Base-by-base conservation (phyloP, 2,888 invertebrate species). In the Sceliomorpha sp. region DNA sequence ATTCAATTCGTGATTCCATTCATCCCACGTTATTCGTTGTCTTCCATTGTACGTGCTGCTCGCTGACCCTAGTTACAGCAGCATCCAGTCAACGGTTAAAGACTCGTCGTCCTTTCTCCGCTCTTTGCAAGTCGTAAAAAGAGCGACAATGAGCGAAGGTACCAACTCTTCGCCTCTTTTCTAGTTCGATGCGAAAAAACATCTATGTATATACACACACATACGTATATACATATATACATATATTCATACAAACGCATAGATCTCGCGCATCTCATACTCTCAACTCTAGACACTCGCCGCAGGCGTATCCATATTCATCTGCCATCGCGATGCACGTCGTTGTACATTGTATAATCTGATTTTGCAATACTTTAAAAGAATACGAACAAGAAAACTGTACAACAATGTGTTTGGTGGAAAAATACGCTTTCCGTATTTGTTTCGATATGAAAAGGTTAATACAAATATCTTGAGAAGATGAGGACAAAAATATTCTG, bases 281-380 rank as follows among this genome's bases (percentile, higher is more conserved):
- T n/a, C n/a, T n/a, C n/a, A 40, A 40, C 39, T 24, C 12, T 2
- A 24, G 14, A 13, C 15, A 37, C 7, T 37, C 5, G 39, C 39
- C 39, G 20, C 24, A 2, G 20, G 24, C 39, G 8, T 2, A 20
- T 17, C 17, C 9, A 9, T 17, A 40, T 24, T 40, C 20, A 24
- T 40, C 17, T 40, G 3, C 10, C 39, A n/a, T 24, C 39, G 10
- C 14, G 34, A 10, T 12, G 3, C 7, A 12, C 34, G 12, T 34
- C 34, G 2, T 8, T 34, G 24, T 40, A 40, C 10, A 10, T 17
- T 4, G 24, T 20, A 40, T 40, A 20, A 40, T 40, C 14, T 14
- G 14, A 40, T 40, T 24, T 20, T 40, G 20, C 9, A 20, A 40
- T 40, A 40, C 39, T 20, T 10, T 12, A 10, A 9, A 12, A 40